phyloP scores from a whole-genome alignment of 2,113 vertebrate species.

The Penelope pileata region DNA sequence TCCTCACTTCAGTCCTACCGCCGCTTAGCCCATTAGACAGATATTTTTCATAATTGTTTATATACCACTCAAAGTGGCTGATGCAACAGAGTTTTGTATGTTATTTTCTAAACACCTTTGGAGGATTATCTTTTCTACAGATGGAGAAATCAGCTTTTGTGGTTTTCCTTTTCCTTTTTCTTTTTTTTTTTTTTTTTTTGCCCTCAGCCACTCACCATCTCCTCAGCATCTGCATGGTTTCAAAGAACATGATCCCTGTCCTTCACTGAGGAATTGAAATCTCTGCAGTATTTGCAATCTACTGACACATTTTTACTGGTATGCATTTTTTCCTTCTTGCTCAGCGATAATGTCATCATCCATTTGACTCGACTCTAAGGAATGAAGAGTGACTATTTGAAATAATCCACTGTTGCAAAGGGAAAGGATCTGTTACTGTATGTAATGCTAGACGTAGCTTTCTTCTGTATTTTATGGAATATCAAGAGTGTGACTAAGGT shows the following conservation, averaged over 20 bases:
- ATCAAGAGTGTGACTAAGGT: neutral
- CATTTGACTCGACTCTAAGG: conserved; percentile 5
- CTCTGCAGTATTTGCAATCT: conserved; percentile 9
- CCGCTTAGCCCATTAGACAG: neutral
- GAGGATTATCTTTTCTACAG: neutral
- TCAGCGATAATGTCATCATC: conserved; percentile 45
- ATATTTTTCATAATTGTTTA: neutral
- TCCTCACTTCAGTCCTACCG: neutral
- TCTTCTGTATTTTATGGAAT: neutral
- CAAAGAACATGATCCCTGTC: neutral
- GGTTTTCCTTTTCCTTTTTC: neutral
- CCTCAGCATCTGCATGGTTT: neutral
- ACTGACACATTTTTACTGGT: conserved; percentile 29
- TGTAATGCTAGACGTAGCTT: neutral
- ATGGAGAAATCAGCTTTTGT: neutral
- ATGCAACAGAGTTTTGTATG: neutral
- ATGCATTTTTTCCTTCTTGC: conserved; percentile 11
- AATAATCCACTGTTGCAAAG: conserved; percentile 18
- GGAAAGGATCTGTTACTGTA: conserved; percentile 13
- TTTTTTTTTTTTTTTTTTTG: neutral
- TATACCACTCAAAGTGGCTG: neutral
- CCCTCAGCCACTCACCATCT: neutral
- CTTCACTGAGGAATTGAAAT: conserved; percentile 16
- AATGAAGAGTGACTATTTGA: conserved; percentile 29
- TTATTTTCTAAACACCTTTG: neutral